Base-by-base conservation (phyloP, 2,888 invertebrate genomes). In the Noctua comes region DNA sequence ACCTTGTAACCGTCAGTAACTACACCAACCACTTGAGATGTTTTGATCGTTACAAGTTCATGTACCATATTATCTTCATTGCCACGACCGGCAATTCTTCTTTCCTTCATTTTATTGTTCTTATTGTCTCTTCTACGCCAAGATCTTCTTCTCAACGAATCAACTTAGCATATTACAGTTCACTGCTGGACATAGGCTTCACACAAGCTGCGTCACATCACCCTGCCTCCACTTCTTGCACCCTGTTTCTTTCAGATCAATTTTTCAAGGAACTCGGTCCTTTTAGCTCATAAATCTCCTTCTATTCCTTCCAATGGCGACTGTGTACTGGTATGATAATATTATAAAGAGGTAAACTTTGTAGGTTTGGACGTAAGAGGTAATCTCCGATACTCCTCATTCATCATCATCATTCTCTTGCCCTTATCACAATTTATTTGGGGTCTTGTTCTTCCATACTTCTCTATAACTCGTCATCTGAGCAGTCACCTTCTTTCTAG, bases 11-110 rank as follows among this genome's bases (percentile, higher is more conserved):
- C 36, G 27, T 66, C 31, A 64, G 57, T 11, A 57, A 79, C 46
- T 31, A 51, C 21, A n/a, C 48, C 36, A 31, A 10, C 10, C 36
- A 72, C 54, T 72, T 78, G 1, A 46, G 18, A 40, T 54, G 0
- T 21, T 59, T 75, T 75, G 16, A 43, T n/a, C n/a, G 57, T 16
- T 48, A 66, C 8, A 66, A 66, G 48, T 48, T 40, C 40, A 71
- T 54, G 40, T 51, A 31, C n/a, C 43, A 66, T 24, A 62, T 21
- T 48, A n/a, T 18, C 10, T 69, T 40, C n/a, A n/a, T 69, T 31
- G 51, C 27, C 18, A 64, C 43, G 31, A 21, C 31, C 1, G 62
- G 10, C 31, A 64, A 0, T 64, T 64, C 21, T 21, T 31, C 0
- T 10, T 24, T 54, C 16, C 5, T 72, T 36, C 10, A 18, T 71